Evolutionary conservation across 2,888 invertebrate species (phyloP).

Genomic region (Tromatobia lineatoria): DNA sequence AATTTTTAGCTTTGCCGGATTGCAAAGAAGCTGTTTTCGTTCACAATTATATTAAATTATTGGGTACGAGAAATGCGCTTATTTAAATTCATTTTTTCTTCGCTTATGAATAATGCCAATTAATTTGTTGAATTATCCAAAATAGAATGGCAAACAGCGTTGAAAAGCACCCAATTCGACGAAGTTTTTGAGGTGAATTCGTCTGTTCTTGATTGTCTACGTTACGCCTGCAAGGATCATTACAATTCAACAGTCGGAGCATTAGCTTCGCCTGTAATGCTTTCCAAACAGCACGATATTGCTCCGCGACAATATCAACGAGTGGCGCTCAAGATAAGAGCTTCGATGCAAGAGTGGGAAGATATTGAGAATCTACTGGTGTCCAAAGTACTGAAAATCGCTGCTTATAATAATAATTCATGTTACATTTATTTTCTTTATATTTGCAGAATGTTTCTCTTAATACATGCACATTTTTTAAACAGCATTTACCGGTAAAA

Average conservation of each 20-base stretch:
- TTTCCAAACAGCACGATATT: slow-evolving; percentile 87
- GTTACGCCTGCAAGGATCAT: slow-evolving; percentile 86
- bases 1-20: slow-evolving; percentile 79
- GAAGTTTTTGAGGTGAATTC: slow-evolving; percentile 78
- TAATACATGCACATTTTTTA: no score
- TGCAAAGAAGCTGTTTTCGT: slow-evolving; percentile 83
- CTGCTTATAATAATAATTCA: background rate
- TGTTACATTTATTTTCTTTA: no score
- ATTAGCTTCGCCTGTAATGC: slow-evolving; percentile 86
- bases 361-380: slow-evolving; percentile 88
- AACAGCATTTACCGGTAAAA: no score
- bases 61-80: slow-evolving; percentile 76
- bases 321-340: slow-evolving; percentile 89
- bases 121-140: slow-evolving; percentile 33
- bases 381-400: slow-evolving; percentile 86
- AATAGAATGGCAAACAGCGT: slow-evolving; percentile 88
- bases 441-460: no score
- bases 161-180: slow-evolving; percentile 83
- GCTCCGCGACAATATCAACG: slow-evolving; percentile 89
- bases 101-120: background rate
- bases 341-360: slow-evolving; percentile 88
- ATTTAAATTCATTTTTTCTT: background rate
- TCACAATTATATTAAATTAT: slow-evolving; percentile 81
- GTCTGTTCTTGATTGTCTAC: slow-evolving; percentile 86
- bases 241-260: slow-evolving; percentile 87